A percentile compares a stretch with the other conserved stretches of the same genome.
Evolutionary conservation across 2,113 vertebrate species (phyloP).

Genomic region (Dromaius novaehollandiae): DNA sequence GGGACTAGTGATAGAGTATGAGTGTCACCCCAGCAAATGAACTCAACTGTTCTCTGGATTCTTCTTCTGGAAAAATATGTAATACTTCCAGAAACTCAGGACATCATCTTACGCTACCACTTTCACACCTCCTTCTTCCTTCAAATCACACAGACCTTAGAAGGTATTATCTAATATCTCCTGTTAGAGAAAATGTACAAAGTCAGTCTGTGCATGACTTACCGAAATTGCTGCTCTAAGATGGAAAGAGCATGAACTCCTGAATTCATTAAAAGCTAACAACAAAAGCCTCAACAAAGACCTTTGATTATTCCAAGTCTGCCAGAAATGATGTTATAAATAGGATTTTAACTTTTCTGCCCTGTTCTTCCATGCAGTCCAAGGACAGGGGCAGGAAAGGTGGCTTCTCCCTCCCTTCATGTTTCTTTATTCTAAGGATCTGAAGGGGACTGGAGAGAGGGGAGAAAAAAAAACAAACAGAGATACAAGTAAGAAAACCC

Average conservation of each 20-base stretch:
- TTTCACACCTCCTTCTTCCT: neutral
- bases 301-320: neutral
- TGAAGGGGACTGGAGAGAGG: neutral
- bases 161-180: neutral
- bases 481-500: accelerated
- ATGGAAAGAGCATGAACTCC: neutral
- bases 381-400: neutral
- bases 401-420: neutral
- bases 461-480: accelerated
- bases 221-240: neutral
- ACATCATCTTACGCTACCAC: neutral
- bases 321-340: neutral
- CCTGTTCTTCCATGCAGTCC: neutral
- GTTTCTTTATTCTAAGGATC: accelerated
- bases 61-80: neutral
- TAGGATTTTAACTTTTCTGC: neutral
- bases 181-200: neutral
- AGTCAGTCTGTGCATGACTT: neutral
- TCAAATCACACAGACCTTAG: neutral
- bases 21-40: neutral
- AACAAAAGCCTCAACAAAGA: neutral
- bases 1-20: neutral
- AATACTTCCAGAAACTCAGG: neutral
- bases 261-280: neutral
- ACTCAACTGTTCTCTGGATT: neutral